Base-by-base conservation (phyloP, 1,140 invertebrate species). In the Trachelipus rathkii region DNA sequence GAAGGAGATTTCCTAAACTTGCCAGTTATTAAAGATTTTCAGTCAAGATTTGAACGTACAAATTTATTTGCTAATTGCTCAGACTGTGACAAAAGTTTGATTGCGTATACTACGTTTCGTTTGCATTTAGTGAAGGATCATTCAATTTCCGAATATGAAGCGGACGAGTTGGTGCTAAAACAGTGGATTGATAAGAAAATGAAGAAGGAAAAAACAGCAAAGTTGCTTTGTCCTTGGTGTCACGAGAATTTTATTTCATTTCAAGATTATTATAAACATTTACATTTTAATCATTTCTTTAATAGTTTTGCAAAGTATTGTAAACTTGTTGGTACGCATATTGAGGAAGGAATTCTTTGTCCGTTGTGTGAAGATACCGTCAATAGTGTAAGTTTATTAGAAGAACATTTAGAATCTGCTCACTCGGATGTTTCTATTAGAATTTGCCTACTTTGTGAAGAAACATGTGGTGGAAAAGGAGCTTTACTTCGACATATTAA, bases 331-430 rank as follows among this genome's bases (percentile, higher is more conserved):
- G 7, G 19, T n/a, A 24, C 1, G 15, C 2, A n/a, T 8, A 44
- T 8, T 8, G 24, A 44, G 21, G 70, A 44, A 33, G 13, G 11
- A 60, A 13, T 69, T 10, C 44, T 71, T 19, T 78, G 77, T 19
- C 45, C 24, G 0, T 24, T 50, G 13, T 78, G 77, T 71, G 71
- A 69, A 7, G 33, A 73, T 60, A 11, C 60, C 6, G 43, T 53
- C 24, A 33, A 10, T n/a, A 53, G 45, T 53, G 44, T 69, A 33
- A 45, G 44, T 11, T 71, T 43, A 8, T 21, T 76, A 33, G 77
- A 78, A n/a, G n/a, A 70, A 5, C 77, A 78, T 43, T 43, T 73
- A 44, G 74, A 76, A 23, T 73, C 72, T 19, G 75, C 44, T 44
- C 77, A 78, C 21, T 66, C 75, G 11, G 46, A 44, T 21, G 66